Percentiles rank a stretch among this genome's conserved stretches.
These are phyloP conservation scores for Daboia siamensis DNA, from an alignment of 2,113 vertebrate genomes.

Conservation along the genomic window DNA sequence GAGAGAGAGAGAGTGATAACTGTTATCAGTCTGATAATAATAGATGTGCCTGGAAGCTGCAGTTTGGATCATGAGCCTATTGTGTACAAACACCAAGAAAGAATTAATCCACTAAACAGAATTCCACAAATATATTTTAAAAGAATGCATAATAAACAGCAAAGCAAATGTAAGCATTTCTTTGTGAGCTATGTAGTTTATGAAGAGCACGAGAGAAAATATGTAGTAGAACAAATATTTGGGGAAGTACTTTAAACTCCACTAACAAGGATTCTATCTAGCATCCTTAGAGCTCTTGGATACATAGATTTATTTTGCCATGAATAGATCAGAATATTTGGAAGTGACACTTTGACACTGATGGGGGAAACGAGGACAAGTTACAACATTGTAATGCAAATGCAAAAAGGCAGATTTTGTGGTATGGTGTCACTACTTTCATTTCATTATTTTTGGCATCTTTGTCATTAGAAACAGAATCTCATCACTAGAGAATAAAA, in stretches of 20 bases:
- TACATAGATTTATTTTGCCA: neutral
- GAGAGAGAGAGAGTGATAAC: constrained; percentile 3
- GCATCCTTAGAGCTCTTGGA: neutral
- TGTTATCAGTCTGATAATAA: constrained; percentile 2
- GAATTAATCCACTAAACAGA: neutral
- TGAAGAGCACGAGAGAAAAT: neutral
- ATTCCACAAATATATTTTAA: neutral
- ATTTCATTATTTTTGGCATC: neutral
- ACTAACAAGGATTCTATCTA: neutral
- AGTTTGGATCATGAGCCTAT: neutral
- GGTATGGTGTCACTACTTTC: neutral
- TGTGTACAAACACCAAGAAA: neutral
- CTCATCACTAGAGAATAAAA: neutral
- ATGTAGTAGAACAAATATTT: neutral
- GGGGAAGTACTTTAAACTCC: no score
- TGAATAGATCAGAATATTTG: neutral
- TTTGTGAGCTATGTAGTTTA: neutral
- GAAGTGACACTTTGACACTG: neutral
- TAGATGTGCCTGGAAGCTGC: neutral
- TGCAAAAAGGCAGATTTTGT: neutral
- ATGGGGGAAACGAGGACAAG: neutral
- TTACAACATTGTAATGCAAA: neutral
- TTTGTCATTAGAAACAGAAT: neutral
- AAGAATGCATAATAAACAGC: neutral
- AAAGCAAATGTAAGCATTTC: neutral